These are phyloP conservation scores for Dasyurus viverrinus DNA, from an alignment of 2,113 vertebrate genomes.

Conservation along the genomic window DNA sequence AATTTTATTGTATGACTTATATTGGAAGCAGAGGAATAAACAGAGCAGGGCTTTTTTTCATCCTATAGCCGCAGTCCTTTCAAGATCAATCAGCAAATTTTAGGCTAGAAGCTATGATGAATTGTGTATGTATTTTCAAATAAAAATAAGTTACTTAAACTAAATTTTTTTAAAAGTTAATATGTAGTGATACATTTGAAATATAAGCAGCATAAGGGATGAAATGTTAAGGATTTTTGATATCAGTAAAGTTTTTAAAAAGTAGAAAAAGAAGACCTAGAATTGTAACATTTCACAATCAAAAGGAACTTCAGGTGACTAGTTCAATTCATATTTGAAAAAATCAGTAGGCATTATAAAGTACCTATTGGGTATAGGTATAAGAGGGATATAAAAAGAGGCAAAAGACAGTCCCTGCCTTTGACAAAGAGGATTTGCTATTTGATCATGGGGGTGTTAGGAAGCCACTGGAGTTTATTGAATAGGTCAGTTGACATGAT, in stretches of 20 bases:
- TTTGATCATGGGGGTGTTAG: background rate
- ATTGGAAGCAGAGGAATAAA: background rate
- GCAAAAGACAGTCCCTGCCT: background rate
- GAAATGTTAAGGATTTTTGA: slow-evolving; percentile 10
- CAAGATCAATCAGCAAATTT: background rate
- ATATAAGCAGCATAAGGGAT: background rate
- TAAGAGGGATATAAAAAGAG: background rate
- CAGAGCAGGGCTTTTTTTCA: slow-evolving; percentile 9
- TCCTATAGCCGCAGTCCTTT: background rate
- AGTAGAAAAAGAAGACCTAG: background rate
- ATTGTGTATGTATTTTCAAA: background rate
- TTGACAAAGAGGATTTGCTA: background rate
- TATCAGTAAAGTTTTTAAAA: background rate
- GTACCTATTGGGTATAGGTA: background rate
- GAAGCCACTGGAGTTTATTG: background rate
- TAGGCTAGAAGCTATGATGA: background rate
- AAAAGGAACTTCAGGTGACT: background rate
- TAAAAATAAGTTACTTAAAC: background rate
- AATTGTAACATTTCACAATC: background rate
- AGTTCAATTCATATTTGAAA: background rate
- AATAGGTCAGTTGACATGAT: background rate
- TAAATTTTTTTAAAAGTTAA: background rate
- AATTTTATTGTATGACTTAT: slow-evolving; percentile 2
- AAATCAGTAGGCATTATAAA: background rate
- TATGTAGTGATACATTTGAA: background rate